phyloP scores from a whole-genome alignment of 2,797 vertebrate genomes.

The Graptemys geographica region DNA sequence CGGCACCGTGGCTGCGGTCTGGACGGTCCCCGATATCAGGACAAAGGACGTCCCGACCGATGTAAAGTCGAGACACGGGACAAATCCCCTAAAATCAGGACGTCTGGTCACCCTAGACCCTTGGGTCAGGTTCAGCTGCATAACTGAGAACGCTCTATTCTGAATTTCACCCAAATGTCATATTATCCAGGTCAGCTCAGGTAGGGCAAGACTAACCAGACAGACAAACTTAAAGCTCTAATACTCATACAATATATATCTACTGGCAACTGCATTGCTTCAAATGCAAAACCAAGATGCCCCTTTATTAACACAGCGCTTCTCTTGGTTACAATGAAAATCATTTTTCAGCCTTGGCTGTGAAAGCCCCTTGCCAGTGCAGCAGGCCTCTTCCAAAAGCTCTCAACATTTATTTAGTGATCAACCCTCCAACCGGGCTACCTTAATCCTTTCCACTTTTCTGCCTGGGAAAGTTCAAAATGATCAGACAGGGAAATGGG shows the following conservation, averaged over 20 bases:
- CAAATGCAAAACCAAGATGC: neutral
- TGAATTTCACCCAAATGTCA: neutral
- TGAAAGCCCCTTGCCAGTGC: neutral
- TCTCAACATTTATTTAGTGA: neutral
- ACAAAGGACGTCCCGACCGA: too few species aligned
- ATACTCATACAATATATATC: neutral
- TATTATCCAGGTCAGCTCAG: neutral
- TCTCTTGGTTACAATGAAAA: neutral
- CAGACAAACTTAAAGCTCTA: neutral
- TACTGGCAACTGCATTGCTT: neutral
- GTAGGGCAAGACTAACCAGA: neutral
- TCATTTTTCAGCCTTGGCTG: neutral
- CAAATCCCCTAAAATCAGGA: too few species aligned
- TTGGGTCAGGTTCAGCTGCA: neutral
- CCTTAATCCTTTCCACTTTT: neutral
- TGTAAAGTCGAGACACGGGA: too few species aligned
- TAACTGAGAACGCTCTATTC: neutral
- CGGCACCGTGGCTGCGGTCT: too few species aligned
- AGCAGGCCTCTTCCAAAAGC: rapidly evolving
- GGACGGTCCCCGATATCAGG: too few species aligned
- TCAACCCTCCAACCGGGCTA: neutral
- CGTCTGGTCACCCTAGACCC: neutral
- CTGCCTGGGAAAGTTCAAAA: neutral
- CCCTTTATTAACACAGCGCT: neutral
- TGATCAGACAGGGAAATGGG: rapidly evolving